Evolutionary conservation across 2,888 invertebrate species (phyloP), one percentile per base, ranked within the genome.

Genomic region (Clistopyga incitator): DNA sequence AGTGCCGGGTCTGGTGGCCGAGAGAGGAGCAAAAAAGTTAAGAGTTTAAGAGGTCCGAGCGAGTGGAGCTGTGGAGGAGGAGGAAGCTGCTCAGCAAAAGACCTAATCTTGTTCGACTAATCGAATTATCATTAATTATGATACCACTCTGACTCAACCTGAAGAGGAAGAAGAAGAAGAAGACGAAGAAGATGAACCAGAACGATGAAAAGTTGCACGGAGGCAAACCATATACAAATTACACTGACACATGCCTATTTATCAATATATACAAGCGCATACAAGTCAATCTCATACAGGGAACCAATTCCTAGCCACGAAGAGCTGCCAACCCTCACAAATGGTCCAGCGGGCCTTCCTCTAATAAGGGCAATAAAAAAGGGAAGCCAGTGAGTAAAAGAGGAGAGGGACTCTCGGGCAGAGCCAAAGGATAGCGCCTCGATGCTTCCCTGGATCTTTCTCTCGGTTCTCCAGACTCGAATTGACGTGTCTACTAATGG

Each of bases 401-500:
- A 76, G 86, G 86, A 54, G 76, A 71, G 84, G 85, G 86, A 87
- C 84, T 86, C 84, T 88, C 86, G 88, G 88, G 89, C 89, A 88
- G 87, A 88, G 89, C 88, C 90, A 91, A 90, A 90, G 91, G 92
- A 88, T 90, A 88, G 71, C 47, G 42, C 64, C 70, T 23, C 20
- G 13, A 50, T 45, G 71, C 70, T 84, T 71, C 4, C 54, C 65
- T 71, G 47, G 81, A 84, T 84, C 81, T 71, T 81, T 81, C 64
- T 81, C 74, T 71, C 91, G 90, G 90, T 89, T 91, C 91, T 92
- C 91, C 90, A 91, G 90, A 92, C 90, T 90, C 87, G 90, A 93
- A 90, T 89, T 90, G 92, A 93, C 92, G 92, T 91, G 91, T 91
- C 92, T 91, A 92, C 93, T 93, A 93, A 93, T 93, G 93, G 92